Evolutionary conservation across 2,113 vertebrate species (phyloP), one percentile per base, ranked within the genome.

Genomic region (Dasyornis broadbenti): DNA sequence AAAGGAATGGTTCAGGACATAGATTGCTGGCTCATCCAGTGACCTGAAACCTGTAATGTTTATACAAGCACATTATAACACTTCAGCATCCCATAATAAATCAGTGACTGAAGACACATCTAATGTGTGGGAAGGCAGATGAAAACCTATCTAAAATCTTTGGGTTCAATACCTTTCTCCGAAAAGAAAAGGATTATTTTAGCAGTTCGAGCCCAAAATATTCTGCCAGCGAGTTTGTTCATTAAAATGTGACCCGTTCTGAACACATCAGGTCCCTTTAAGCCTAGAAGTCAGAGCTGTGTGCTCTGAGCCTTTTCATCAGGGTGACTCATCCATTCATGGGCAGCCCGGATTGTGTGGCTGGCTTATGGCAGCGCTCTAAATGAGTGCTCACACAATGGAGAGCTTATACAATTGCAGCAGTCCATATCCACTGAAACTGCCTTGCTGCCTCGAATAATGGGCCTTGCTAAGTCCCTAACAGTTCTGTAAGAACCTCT

Each of bases 381-480:
- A 96, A 97, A 96, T 97, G 92, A 97, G 96, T 86, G 66, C 84
- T 68, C 90, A 93, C 92, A 98, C 97, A 98, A 97, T 93, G 86
- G 90, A 96, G 66, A 96, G 94, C 93, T 97, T 97, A 97, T 98
- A 97, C 56, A 92, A 95, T 94, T 97, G 95, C 97, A 97, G 93
- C 50, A 96, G 96, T 95, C 97, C 97, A 97, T 96, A 95, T 90
- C 97, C 96, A 97, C 95, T 91, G 93, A 97, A 97, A 96, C 95
- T 89, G 95, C 95, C 96, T 95, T 54, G 95, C 82, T 82, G 89
- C 60, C 73, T 50, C 89, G 94, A 97, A 97, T 94, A 97, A 97
- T 94, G 91, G 96, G 81, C 66, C 82, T 80, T 79, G 76, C 92
- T 96, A 94, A 94, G 83, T 94, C 90, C 86, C 92, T 95, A 97